Evolutionary conservation across 2,888 invertebrate species (phyloP), one percentile per base, ranked within the genome.

Genomic region (Dicranocentrus wangi): DNA sequence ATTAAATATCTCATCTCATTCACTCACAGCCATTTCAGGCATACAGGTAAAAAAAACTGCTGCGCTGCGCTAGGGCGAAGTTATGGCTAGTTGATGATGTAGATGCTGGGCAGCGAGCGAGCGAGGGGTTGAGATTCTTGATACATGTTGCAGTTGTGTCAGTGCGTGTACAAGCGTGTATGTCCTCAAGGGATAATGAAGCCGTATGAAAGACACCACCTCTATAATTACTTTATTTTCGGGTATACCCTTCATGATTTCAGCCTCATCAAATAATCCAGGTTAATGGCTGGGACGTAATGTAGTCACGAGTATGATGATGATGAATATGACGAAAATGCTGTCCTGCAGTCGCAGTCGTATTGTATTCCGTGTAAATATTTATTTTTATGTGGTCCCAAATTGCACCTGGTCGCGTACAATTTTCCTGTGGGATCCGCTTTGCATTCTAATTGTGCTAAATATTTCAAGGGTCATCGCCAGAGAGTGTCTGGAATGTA

Each of bases 1-100:
- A 79, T 79, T 79, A 79, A 79, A 71, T 55, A 79, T 79, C 70
- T 79, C 78, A 79, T 65, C 68, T 58, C 68, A 61, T 19, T 39
- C n/a, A 73, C 32, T 60, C 61, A 68, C 58, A 71, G n/a, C n/a
- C 43, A 43, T 43, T n/a, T n/a, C n/a, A n/a, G n/a, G n/a, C n/a
- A n/a, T n/a, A n/a, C n/a, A n/a, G n/a, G n/a, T n/a, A n/a, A n/a
- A n/a, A n/a, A n/a, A n/a, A n/a, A n/a, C n/a, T n/a, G n/a, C n/a
- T n/a, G n/a, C n/a, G n/a, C n/a, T n/a, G n/a, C n/a, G n/a, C n/a
- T n/a, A n/a, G n/a, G n/a, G n/a, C n/a, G n/a, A n/a, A n/a, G n/a
- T n/a, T n/a, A n/a, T n/a, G n/a, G n/a, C n/a, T n/a, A n/a, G n/a
- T n/a, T n/a, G n/a, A n/a, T n/a, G n/a, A n/a, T n/a, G n/a, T n/a